Evolutionary conservation across 2,888 invertebrate genomes (phyloP).

Genomic region (Globia sparganii): DNA sequence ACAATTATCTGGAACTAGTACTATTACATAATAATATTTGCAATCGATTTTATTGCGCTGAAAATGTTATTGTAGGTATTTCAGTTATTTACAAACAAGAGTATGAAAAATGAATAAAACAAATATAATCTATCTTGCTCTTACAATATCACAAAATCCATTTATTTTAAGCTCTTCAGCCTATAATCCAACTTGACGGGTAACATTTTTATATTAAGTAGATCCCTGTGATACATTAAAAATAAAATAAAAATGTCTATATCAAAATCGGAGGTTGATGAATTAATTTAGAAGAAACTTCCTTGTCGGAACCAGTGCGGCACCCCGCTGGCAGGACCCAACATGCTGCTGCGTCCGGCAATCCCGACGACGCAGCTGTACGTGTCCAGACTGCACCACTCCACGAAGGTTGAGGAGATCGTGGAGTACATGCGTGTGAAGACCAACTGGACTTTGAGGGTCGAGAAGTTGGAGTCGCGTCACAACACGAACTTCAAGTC

Average conservation of each 20-base stretch:
- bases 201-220: slow-evolving; percentile 27
- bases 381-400: too few species aligned
- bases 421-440: too few species aligned
- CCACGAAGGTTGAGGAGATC: too few species aligned
- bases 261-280: neutral
- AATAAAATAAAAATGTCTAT: neutral
- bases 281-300: too few species aligned
- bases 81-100: neutral
- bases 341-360: too few species aligned
- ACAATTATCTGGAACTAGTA: neutral
- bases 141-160: slow-evolving; percentile 18
- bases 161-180: slow-evolving; percentile 24
- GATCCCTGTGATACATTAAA: neutral
- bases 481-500: too few species aligned
- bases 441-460: too few species aligned
- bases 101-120: slow-evolving; percentile 21
- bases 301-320: too few species aligned
- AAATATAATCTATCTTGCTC: neutral
- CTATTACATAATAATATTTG: too few species aligned
- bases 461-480: too few species aligned
- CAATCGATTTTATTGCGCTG: neutral
- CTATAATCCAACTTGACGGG: slow-evolving; percentile 20
- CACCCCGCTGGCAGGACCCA: too few species aligned
- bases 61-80: neutral
- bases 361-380: too few species aligned